Evolutionary conservation across 2,888 invertebrate genomes (phyloP).

Genomic region (Ormyrus pomaceus): DNA sequence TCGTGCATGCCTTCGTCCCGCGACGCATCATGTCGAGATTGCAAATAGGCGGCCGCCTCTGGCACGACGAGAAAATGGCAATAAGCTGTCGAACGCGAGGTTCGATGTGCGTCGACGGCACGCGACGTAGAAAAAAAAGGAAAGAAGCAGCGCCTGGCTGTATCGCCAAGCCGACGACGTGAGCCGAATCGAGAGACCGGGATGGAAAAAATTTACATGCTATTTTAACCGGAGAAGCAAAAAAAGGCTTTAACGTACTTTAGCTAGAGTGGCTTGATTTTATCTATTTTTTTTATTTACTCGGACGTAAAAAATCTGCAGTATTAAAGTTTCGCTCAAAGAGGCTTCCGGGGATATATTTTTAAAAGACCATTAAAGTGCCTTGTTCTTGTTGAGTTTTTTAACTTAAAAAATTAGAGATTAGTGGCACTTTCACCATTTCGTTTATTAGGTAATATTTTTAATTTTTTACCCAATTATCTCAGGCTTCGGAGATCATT

Average conservation of each 20-base stretch:
- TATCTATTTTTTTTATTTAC: slow-evolving; percentile 24
- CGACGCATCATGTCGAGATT: slow-evolving; percentile 19
- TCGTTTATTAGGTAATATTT: no score
- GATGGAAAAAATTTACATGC: slow-evolving; percentile 39
- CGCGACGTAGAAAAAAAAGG: not conserved
- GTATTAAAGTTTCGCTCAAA: no score
- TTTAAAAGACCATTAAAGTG: no score
- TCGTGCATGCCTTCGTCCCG: not conserved
- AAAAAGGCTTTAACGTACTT: not conserved
- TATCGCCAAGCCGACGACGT: not conserved
- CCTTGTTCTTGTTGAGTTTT: no score
- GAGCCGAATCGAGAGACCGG: slow-evolving; percentile 12
- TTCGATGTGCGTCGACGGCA: not conserved
- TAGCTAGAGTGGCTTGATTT: not conserved
- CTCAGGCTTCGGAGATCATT: not conserved
- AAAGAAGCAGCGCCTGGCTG: not conserved
- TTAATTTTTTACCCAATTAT: no score
- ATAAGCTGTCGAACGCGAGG: slow-evolving; percentile 28
- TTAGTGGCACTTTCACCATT: no score
- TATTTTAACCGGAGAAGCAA: not conserved
- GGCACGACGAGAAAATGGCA: slow-evolving; percentile 28
- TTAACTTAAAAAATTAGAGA: no score
- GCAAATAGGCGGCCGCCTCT: not conserved
- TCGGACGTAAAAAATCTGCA: not conserved
- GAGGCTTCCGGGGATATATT: no score